Evolutionary conservation across 2,797 vertebrate species (phyloP).

Genomic region (Vultur gryphus): DNA sequence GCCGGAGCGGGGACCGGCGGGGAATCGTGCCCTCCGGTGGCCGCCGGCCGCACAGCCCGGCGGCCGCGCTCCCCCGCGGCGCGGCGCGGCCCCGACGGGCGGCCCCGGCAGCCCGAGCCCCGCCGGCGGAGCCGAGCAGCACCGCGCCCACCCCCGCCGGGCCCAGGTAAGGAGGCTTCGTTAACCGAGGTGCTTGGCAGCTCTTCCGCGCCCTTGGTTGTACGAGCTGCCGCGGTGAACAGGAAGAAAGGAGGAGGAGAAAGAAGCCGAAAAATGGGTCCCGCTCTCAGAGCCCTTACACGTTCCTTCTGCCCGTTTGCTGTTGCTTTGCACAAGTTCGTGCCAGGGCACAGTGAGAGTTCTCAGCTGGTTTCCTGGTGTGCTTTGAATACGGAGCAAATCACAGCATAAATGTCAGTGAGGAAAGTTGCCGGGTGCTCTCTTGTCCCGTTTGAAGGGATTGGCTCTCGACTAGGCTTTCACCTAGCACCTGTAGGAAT

Average conservation of each 20-base stretch:
- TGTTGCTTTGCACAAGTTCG: too few species aligned
- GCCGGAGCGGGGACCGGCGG: slow-evolving; percentile 26
- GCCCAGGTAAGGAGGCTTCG: fast-evolving
- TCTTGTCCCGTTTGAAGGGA: not conserved
- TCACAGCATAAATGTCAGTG: fast-evolving
- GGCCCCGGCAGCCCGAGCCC: not conserved
- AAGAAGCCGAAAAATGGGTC: fast-evolving
- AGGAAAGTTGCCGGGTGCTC: not conserved
- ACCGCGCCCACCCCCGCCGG: not conserved
- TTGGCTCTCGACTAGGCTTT: not conserved
- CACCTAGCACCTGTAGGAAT: not conserved
- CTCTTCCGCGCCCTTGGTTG: fast-evolving
- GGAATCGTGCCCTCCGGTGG: slow-evolving; percentile 82
- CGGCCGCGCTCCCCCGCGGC: not conserved
- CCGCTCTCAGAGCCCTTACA: fast-evolving
- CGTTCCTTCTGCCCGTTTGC: not conserved
- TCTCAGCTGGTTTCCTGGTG: not conserved
- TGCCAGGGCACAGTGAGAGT: too few species aligned
- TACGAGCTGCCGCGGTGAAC: fast-evolving
- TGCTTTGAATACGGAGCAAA: not conserved
- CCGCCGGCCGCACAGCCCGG: slow-evolving; percentile 51
- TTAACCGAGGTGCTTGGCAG: fast-evolving
- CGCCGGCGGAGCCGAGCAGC: not conserved
- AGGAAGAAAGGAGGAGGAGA: not conserved
- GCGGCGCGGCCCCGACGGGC: not conserved